Evolutionary conservation across 2,888 invertebrate genomes (phyloP), one percentile per base, ranked within the genome.

Genomic region (Smittia aterrima): DNA sequence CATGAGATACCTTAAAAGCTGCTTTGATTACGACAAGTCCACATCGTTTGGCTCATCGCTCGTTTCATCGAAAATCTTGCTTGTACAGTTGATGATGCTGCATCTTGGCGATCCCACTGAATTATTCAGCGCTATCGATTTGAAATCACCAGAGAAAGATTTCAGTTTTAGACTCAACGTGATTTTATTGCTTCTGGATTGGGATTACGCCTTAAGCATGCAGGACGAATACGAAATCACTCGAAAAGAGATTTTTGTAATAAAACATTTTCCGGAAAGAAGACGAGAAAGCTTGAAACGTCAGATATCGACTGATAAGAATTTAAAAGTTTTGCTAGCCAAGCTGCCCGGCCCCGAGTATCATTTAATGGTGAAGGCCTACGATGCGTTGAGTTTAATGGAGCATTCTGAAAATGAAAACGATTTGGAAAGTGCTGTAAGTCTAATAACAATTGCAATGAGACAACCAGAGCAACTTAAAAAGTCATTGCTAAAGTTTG

Each of bases 151-250:
- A 18, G 77, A 77, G 22, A 77, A 76, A n/a, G 77, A 79, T 74
- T 47, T 78, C 0, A 70, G 77, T 81, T 20, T 25, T 81, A 18
- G 79, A 47, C n/a, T 47, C 4, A 32, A 32, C 47, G 47, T 47
- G 16, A 47, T 16, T 47, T 47, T 47, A 47, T n/a, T 47, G 22
- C 58, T 58, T 22, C 18, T 58, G 6, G 58, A 58, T 22, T 58
- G 4, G 2, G n/a, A 58, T 18, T 40, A 67, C 18, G 25, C 67
- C 1, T 4, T 7, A 4, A 16, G 25, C 11, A 67, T 67, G 67
- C 24, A 64, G 9, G 40, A 72, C 11, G 72, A 72, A 41, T 72
- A 62, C 20, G 64, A 72, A 24, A 72, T 72, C 0, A n/a, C 58
- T 22, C 7, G 6, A 3, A 62, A 20, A 11, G 22, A n/a, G n/a